phyloP scores from a whole-genome alignment of 2,113 vertebrate species.

The Colaptes auratus region DNA sequence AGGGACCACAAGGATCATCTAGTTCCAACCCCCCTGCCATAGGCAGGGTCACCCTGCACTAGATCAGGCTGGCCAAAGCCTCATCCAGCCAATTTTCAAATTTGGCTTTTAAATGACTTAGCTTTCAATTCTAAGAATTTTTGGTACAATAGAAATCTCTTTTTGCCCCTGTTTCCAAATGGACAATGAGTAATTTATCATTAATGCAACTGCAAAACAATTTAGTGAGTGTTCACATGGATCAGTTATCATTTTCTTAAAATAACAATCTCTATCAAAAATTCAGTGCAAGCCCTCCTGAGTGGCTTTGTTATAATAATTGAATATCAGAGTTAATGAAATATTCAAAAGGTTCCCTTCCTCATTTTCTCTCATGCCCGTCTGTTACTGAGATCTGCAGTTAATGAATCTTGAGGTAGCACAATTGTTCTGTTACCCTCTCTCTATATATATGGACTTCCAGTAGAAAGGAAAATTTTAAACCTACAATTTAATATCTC shows the following conservation, averaged over 20 bases:
- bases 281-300: background rate
- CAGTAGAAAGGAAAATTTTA: conserved; percentile 32
- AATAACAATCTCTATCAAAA: conserved; percentile 1
- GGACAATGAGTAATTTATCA: background rate
- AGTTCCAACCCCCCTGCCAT: too few relatives aligned
- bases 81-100: background rate
- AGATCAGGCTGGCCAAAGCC: too few relatives aligned
- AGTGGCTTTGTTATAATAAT: conserved; percentile 29
- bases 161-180: background rate
- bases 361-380: background rate
- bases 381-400: background rate
- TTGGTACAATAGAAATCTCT: background rate
- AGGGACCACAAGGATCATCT: too few relatives aligned
- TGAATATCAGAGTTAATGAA: conserved; percentile 40
- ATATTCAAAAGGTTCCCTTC: conserved; percentile 27
- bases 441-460: conserved; percentile 4
- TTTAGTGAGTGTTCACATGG: background rate
- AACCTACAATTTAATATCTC: conserved; percentile 42
- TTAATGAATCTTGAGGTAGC: conserved; percentile 35
- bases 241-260: conserved; percentile 22
- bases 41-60: too few relatives aligned
- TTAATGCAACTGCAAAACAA: background rate
- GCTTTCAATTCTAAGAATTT: background rate
- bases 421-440: conserved; percentile 5
- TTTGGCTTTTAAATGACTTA: background rate